Conservation (phyloP, 1,140 invertebrate species). For the Sitophilus oryzae region DNA sequence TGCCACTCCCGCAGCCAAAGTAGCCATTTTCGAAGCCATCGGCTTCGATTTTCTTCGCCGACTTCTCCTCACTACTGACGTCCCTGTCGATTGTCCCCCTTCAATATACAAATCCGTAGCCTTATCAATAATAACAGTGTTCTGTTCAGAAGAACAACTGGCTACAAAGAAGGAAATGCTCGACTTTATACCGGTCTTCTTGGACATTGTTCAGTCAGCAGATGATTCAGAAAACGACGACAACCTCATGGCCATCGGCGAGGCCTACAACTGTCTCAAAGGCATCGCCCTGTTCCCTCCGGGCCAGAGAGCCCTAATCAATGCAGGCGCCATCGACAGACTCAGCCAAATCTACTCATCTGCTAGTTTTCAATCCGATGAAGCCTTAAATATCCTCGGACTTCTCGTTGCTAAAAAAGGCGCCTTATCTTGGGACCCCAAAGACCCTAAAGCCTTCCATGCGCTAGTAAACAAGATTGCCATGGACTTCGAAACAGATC, state of each 20-base stretch:
- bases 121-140: constrained; percentile 73
- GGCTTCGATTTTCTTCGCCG: constrained; percentile 78
- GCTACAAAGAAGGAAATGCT: constrained; percentile 76
- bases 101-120: constrained; percentile 86
- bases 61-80: constrained; percentile 64
- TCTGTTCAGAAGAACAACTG: constrained; percentile 72
- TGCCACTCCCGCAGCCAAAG: constrained; percentile 63
- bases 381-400: constrained; percentile 73
- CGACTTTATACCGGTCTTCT: constrained; percentile 68
- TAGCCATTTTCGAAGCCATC: constrained; percentile 80
- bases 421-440: constrained; percentile 63
- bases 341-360: constrained; percentile 79
- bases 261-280: constrained; percentile 78
- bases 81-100: constrained; percentile 76
- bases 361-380: constrained; percentile 80
- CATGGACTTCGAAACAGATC: constrained; percentile 79
- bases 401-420: constrained; percentile 64
- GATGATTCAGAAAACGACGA: constrained; percentile 78
- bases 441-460: constrained; percentile 68
- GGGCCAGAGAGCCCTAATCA: constrained; percentile 68
- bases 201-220: constrained; percentile 73
- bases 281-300: constrained; percentile 65
- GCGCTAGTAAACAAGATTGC: constrained; percentile 77
- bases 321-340: constrained; percentile 68
- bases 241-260: constrained; percentile 79